Base-by-base conservation (phyloP, 92 coral and sea anemone species). In the Palythoa grandis region DNA sequence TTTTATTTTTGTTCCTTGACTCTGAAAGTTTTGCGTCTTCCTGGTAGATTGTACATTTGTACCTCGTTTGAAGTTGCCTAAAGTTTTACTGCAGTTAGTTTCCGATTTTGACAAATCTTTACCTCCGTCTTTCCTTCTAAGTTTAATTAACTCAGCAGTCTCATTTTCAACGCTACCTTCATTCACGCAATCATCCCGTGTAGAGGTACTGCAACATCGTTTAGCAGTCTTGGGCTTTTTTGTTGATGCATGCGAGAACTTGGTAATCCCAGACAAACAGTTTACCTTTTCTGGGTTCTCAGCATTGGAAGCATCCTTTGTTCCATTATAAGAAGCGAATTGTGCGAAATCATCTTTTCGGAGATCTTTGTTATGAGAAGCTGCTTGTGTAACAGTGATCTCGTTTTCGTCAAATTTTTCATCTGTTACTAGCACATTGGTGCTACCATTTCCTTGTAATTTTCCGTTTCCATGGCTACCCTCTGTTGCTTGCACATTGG, bases 251-350 rank as follows among this genome's bases (percentile, higher is more conserved):
- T 89, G 92, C 58, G 90, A 94, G 77, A 88, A 94, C 87, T 82
- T 92, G 25, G 95, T 88, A 57, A 94, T 94, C 13, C 87, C 92
- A 69, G 94, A 89, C n/a, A 91, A 89, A 74, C 96, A 91, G 61
- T 16, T 66, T 0, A 66, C 39, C 15, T 63, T 79, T 24, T 23
- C 85, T 20, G 39, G 17, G 85, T 53, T 43, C 40, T 67, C 19
- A 70, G 14, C 5, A 66, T 67, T 58, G 11, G 40, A 65, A 22
- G 22, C 19, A 43, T 80, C 60, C 15, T 48, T 52, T 43, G 56
- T n/a, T 19, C 25, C 56, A 12, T 43, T 61, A 63, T 11, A 19
- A 61, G 52, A 56, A 65, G 53, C 29, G 0, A 19, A 16, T 4
- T 78, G 17, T 20, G 84, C 5, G 56, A 38, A 3, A 60, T 24